Evolutionary conservation across 2,113 vertebrate species (phyloP).

Genomic region (Phylloscopus whistleri): DNA sequence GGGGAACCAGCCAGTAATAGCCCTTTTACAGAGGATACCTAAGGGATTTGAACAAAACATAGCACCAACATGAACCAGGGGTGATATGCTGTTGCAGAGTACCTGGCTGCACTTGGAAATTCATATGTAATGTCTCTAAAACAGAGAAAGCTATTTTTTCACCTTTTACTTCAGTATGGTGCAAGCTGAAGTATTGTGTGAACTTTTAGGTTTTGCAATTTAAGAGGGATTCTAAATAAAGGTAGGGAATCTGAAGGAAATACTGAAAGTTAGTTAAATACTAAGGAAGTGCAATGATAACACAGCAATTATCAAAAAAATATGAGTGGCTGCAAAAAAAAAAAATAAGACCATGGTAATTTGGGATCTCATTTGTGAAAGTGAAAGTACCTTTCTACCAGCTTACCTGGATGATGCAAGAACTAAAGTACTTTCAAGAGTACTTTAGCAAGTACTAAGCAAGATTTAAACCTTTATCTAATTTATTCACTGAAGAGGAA

Average conservation of each 20-base stretch:
- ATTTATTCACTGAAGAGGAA: not conserved
- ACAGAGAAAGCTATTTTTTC: not conserved
- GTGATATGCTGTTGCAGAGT: not conserved
- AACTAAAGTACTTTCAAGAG: not conserved
- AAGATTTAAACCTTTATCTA: not conserved
- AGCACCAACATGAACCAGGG: not conserved
- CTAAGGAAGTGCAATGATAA: not conserved
- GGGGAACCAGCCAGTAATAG: not conserved
- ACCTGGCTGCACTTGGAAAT: not conserved
- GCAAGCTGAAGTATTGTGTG: not conserved
- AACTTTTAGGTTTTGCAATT: not conserved
- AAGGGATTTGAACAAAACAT: not conserved
- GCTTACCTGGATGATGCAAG: not conserved
- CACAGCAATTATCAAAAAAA: not conserved
- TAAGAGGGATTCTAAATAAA: not conserved
- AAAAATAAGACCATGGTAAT: not conserved
- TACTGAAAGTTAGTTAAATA: not conserved
- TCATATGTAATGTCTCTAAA: not conserved
- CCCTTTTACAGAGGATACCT: not conserved
- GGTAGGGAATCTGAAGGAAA: not conserved
- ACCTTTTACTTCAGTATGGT: not conserved
- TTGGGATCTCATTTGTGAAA: not conserved
- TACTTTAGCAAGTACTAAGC: not conserved
- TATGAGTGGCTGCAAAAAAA: not conserved
- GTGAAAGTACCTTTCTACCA: not conserved